A percentile compares a stretch with the other conserved stretches of the same genome.
These are phyloP conservation scores for Neoascia interrupta DNA, from an alignment of 2,888 invertebrate species.

Conservation along the genomic window DNA sequence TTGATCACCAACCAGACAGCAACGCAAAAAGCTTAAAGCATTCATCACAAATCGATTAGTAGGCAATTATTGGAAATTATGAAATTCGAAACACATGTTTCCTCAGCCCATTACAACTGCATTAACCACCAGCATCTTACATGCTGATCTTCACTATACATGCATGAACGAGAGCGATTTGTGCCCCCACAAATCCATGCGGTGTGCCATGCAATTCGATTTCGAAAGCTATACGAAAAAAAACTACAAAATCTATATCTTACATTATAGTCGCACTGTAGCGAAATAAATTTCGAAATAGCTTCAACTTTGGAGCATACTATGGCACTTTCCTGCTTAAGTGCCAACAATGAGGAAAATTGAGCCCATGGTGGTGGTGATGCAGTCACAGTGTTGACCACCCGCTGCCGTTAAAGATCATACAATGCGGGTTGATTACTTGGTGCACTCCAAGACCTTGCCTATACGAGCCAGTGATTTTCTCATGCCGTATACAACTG, in stretches of 20 bases:
- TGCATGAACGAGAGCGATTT: constrained; percentile 31
- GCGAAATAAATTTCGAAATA: constrained; percentile 57
- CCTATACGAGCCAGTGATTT: constrained; percentile 16
- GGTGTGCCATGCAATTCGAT: constrained; percentile 40
- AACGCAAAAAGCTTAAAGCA: no score
- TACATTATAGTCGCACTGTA: constrained; percentile 46
- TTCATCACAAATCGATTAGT: constrained; percentile 43
- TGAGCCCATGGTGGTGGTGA: constrained; percentile 23
- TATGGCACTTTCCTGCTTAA: constrained; percentile 2
- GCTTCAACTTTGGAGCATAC: constrained; percentile 7
- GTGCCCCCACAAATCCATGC: constrained; percentile 45
- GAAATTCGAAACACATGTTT: constrained; percentile 63
- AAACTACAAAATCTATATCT: constrained; percentile 19
- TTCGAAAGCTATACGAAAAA: constrained; percentile 46
- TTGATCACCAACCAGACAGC: constrained; percentile 7
- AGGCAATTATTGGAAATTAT: constrained; percentile 60
- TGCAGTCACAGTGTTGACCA: constrained; percentile 53
- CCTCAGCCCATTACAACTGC: constrained; percentile 58
- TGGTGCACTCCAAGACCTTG: constrained; percentile 54
- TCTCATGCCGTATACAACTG: constrained; percentile 32
- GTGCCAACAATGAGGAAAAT: neutral
- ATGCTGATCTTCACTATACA: constrained; percentile 39
- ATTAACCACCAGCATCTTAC: constrained; percentile 54
- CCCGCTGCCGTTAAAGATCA: constrained; percentile 65
- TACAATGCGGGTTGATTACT: constrained; percentile 69